phyloP scores from a whole-genome alignment of 2,888 invertebrate genomes.

The Ectropis crepuscularia region DNA sequence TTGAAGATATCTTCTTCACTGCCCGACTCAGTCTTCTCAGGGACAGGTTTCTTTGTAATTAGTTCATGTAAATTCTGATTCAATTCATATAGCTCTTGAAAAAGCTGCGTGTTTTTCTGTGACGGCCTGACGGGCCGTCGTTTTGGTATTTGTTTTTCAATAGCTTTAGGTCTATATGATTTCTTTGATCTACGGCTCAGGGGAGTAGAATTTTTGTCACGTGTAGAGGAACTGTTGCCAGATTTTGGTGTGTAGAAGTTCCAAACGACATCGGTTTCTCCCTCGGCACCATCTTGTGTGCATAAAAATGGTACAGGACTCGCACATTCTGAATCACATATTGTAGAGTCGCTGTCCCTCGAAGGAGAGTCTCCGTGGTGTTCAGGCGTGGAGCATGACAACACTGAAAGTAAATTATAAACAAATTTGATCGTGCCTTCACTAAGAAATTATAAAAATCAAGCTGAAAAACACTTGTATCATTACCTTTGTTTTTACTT shows the following conservation, averaged over 20 bases:
- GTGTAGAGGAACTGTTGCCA: conserved; percentile 54
- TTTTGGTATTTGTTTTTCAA: conserved; percentile 66
- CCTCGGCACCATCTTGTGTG: conserved; percentile 80
- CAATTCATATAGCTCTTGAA: conserved; percentile 74
- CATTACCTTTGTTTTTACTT: conserved; percentile 63
- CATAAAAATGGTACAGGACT: conserved; percentile 80
- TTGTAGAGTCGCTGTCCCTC: conserved; percentile 70
- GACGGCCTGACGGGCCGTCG: conserved; percentile 59
- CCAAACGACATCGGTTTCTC: conserved; percentile 80
- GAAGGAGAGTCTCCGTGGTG: conserved; percentile 70
- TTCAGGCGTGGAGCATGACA: conserved; percentile 76
- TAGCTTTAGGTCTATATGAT: conserved; percentile 56
- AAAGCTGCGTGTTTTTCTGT: conserved; percentile 69
- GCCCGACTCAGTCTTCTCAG: conserved; percentile 59
- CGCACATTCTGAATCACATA: conserved; percentile 72
- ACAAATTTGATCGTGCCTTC: neutral
- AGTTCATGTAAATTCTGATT: conserved; percentile 75
- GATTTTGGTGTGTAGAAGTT: conserved; percentile 81
- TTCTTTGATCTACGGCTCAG: conserved; percentile 68
- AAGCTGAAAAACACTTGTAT: neutral
- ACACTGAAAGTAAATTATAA: conserved; percentile 57
- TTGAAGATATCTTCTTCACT: conserved; percentile 76
- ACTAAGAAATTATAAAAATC: neutral
- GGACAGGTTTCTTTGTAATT: conserved; percentile 56
- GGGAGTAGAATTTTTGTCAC: conserved; percentile 70